Evolutionary conservation across 2,113 vertebrate genomes (phyloP), one percentile per base, ranked within the genome.

Genomic region (Ptilorrhoa leucosticta): DNA sequence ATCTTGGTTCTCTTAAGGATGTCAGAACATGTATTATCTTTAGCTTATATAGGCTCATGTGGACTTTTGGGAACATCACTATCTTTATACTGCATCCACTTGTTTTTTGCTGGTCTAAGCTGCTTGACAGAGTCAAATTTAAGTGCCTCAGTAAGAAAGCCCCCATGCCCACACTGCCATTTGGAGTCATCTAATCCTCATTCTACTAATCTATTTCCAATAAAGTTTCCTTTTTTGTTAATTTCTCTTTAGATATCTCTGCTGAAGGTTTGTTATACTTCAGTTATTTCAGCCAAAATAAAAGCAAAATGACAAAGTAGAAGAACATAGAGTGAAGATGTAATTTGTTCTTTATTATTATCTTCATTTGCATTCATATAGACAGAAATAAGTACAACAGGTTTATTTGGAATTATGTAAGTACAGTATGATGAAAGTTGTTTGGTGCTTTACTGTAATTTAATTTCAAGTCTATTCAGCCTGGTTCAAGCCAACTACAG

Each of bases 231-330:
- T 23, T 73, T 94, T 61, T 91, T 68, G 10, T 47, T 47, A 23
- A 58, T 87, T 78, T 71, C 11, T 83, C 28, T 93, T 73, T 58
- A 58, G n/a, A 33, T 73, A 39, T 16, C 37, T 71, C 57, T 75
- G 16, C 23, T 75, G 15, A 60, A 78, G 24, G 37, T 73, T 35
- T 2, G 2, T 82, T 54, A 47, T 13, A 40, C 24, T 63, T 89
- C 37, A 50, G 5, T 80, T 61, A 15, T 89, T 89, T 83, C 64
- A 78, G 26, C 15, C 47, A 78, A 88, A 92, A 77, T 48, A 94
- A 94, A 90, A 85, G 8, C 26, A 69, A 40, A 76, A 80, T 40
- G 8, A 22, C 44, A 21, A 83, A 89, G 31, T 56, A 23, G 44
- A 75, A 85, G 51, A 79, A 28, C 16, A 21, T 8, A n/a, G 39